These are phyloP conservation scores for Leucopsar rothschildi DNA, from an alignment of 2,113 vertebrate species.

Conservation along the genomic window DNA sequence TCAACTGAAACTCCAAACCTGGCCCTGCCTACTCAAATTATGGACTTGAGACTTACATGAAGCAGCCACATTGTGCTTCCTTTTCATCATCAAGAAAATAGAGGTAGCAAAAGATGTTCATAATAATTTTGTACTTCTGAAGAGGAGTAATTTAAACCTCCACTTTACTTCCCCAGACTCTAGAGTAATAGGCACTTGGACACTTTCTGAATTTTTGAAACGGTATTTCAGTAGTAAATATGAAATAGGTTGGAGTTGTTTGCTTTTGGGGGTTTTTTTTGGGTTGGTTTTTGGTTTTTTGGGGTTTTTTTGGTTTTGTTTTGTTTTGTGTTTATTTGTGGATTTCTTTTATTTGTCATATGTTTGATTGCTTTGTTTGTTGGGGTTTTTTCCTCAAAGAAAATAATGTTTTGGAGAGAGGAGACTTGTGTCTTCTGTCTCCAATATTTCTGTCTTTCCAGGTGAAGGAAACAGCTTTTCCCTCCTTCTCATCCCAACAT, in stretches of 20 bases:
- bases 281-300: not conserved
- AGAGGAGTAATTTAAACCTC: not conserved
- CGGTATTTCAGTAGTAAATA: not conserved
- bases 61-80: not conserved
- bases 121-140: not conserved
- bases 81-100: not conserved
- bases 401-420: not conserved
- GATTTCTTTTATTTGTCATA: not conserved
- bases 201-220: not conserved
- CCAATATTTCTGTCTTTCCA: not conserved
- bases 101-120: not conserved
- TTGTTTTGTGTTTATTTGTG: not conserved
- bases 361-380: not conserved
- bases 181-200: not conserved
- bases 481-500: not conserved
- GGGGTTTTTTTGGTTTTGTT: too few relatives aligned
- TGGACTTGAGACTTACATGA: not conserved
- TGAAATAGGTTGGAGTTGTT: rapidly evolving
- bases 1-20: not conserved
- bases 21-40: not conserved
- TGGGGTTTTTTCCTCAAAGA: not conserved
- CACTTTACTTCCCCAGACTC: not conserved
- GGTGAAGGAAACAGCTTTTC: not conserved
- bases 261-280: not conserved
- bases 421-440: not conserved